phyloP scores from a whole-genome alignment of 2,797 vertebrate genomes.

The Schizopygopsis malacanthus region DNA sequence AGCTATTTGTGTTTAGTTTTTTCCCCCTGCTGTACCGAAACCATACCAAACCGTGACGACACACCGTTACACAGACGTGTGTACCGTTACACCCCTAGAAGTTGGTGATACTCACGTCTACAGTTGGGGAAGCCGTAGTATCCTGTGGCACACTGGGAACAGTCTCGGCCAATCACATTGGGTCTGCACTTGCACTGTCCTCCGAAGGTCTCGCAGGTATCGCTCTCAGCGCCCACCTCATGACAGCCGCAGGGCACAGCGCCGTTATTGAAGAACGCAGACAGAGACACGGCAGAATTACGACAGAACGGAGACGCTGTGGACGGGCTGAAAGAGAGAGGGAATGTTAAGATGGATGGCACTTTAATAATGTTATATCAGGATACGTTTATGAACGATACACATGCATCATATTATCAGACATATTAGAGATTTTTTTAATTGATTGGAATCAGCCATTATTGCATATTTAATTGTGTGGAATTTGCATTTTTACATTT shows the following conservation, averaged over 20 bases:
- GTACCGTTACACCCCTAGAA: no score
- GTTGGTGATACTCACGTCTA: conserved; percentile 83
- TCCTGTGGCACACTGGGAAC: conserved; percentile 91
- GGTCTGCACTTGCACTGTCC: conserved; percentile 90
- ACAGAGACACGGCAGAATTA: conserved; percentile 84
- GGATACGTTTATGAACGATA: background rate
- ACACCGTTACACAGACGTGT: no score
- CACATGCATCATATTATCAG: background rate
- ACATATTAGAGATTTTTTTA: background rate
- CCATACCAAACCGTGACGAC: no score
- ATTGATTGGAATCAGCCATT: background rate
- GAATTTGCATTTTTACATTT: background rate
- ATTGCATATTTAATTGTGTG: background rate
- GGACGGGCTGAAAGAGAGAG: conserved; percentile 74
- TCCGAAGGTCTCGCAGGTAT: conserved; percentile 85
- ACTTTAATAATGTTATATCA: background rate
- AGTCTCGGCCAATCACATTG: conserved; percentile 92
- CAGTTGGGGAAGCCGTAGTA: conserved; percentile 96
- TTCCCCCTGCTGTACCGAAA: no score
- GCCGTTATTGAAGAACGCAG: conserved; percentile 93
- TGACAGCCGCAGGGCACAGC: conserved; percentile 90
- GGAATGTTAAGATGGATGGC: background rate
- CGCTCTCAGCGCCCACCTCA: conserved; percentile 83
- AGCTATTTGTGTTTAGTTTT: no score
- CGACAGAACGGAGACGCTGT: conserved; percentile 85